phyloP scores from a whole-genome alignment of 2,113 vertebrate species.

The Pterophyllum scalare region DNA sequence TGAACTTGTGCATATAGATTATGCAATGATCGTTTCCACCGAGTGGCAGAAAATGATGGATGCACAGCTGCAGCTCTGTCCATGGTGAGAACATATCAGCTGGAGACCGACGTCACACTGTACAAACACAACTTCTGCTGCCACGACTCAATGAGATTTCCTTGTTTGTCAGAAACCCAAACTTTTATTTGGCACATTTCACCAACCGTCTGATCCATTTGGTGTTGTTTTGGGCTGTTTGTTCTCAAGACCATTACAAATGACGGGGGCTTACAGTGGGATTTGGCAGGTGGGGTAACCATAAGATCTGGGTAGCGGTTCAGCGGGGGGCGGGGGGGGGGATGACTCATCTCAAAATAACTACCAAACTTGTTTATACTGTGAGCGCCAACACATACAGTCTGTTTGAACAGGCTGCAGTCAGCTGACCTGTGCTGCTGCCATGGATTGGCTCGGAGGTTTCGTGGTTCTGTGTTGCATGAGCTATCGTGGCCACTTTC shows the following conservation, averaged over 20 bases:
- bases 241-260: neutral
- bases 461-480: neutral
- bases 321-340: neutral
- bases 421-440: neutral
- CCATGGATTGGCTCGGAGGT: neutral
- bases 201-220: neutral
- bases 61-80: too few relatives aligned
- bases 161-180: neutral
- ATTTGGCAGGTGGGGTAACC: neutral
- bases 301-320: neutral
- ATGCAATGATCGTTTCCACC: neutral
- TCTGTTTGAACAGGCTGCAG: neutral
- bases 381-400: neutral
- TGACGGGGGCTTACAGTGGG: neutral
- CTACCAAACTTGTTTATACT: neutral
- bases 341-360: neutral
- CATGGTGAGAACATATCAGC: too few relatives aligned
- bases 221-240: neutral
- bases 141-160: neutral
- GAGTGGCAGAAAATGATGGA: neutral
- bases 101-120: rapidly evolving
- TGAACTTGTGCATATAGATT: neutral
- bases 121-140: neutral
- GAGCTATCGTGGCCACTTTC: neutral
- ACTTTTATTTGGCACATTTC: neutral